Evolutionary conservation across 2,113 vertebrate species (phyloP), one percentile per base, ranked within the genome.

Genomic region (Narcine bancroftii): DNA sequence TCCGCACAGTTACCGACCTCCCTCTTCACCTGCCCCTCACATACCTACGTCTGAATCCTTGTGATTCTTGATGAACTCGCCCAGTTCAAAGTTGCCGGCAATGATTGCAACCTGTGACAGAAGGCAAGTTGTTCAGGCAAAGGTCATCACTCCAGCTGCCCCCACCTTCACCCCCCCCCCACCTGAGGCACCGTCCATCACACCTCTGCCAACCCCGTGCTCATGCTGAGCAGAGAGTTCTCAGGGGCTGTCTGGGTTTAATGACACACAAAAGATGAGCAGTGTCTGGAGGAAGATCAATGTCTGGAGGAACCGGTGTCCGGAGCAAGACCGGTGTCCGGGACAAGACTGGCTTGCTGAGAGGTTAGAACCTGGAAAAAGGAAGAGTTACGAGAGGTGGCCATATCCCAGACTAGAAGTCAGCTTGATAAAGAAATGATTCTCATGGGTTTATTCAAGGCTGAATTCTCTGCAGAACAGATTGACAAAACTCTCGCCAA

Each of bases 11-110:
- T n/a, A n/a, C 11, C 33, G n/a, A 33, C 11, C 17, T 4, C 39
- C 0, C 75, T 19, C 73, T 42, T 42, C 6, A 39, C 24, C 76
- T 24, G 79, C 4, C 79, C 79, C 65, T 47, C 15, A 93, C 98
- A 96, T 93, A 98, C 98, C 98, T 92, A 98, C 96, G 19, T 98
- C 97, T 91, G 97, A 94, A 50, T 97, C 97, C 33, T 97, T 95
- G 73, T 98, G 98, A 94, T 97, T 98, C 93, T 98, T 97, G 93
- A 98, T 98, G 56, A 98, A 96, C 94, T 98, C 98, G 92, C 97
- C 98, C 72, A 98, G 95, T 93, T 98, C 98, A 93, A 98, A 98
- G 94, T 98, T 97, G 45, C 98, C 98, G 15, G 98, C 97, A 93
- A 98, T 97, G 85, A 98, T 97, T 13, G 97, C 98, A 92, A 98